phyloP scores from a whole-genome alignment of 2,888 invertebrate genomes.

The Encarsia formosa region DNA sequence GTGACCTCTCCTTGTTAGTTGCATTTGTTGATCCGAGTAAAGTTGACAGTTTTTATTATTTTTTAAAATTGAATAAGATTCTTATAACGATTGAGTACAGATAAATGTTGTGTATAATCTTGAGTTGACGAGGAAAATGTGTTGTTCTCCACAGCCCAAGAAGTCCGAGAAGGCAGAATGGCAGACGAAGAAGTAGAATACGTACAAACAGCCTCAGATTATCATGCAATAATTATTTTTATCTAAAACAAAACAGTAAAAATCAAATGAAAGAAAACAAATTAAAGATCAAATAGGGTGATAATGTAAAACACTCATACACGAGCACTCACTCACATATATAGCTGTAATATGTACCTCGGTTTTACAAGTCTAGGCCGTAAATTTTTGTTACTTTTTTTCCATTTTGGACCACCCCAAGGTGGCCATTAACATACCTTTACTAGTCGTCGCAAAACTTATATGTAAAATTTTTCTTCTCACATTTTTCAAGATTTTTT shows the following conservation, averaged over 20 bases:
- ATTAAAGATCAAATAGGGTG: conserved; percentile 29
- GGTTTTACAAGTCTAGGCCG: conserved; percentile 5
- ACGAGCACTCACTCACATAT: conserved; percentile 20
- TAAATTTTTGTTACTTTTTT: conserved; percentile 21
- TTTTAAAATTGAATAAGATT: neutral
- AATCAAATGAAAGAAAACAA: conserved; percentile 14
- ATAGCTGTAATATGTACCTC: conserved; percentile 5
- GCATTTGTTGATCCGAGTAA: too few species aligned
- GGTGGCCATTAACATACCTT: conserved; percentile 5
- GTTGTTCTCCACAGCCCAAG: conserved; percentile 65
- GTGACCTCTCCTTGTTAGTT: too few species aligned
- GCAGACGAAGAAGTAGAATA: conserved; percentile 62
- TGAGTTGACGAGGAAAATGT: conserved; percentile 46
- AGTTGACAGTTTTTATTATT: too few species aligned
- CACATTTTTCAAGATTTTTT: neutral
- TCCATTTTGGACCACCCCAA: conserved; percentile 4
- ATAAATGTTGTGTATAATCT: conserved; percentile 24
- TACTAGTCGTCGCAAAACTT: conserved; percentile 4
- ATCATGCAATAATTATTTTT: conserved; percentile 20
- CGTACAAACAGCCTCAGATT: conserved; percentile 33
- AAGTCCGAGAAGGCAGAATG: conserved; percentile 72
- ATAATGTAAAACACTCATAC: conserved; percentile 15
- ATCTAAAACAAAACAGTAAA: conserved; percentile 22
- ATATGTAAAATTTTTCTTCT: neutral
- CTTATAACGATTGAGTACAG: conserved; percentile 8